phyloP scores from a whole-genome alignment of 2,888 invertebrate species.

The Actias luna region DNA sequence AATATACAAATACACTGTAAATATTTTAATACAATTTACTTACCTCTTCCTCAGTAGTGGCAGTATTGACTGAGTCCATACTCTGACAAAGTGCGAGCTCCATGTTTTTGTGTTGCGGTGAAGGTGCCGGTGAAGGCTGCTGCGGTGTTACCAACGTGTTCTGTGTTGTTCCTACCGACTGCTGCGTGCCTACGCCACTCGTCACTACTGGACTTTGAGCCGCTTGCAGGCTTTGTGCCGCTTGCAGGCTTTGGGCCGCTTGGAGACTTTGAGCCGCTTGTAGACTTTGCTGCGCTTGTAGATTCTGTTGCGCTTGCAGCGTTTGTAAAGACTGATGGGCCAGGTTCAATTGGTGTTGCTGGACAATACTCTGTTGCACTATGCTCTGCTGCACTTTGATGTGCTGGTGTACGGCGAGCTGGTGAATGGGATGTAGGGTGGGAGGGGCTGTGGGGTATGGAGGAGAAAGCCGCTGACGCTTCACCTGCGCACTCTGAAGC shows the following conservation, averaged over 20 bases:
- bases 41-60: constrained; percentile 98
- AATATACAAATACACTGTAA: background rate
- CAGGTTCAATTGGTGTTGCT: constrained; percentile 75
- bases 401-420: constrained; percentile 75
- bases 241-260: constrained; percentile 54
- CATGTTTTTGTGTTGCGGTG: constrained; percentile 77
- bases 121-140: constrained; percentile 68
- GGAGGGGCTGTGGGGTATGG: constrained; percentile 79
- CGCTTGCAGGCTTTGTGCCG: constrained; percentile 49
- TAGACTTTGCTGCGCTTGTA: constrained; percentile 51
- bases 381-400: constrained; percentile 77
- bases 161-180: constrained; percentile 63
- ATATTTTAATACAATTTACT: constrained; percentile 47
- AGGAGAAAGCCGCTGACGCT: constrained; percentile 83
- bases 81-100: constrained; percentile 94
- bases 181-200: constrained; percentile 65
- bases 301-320: constrained; percentile 61
- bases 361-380: constrained; percentile 76
- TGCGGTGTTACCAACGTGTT: constrained; percentile 74
- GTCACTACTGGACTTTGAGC: constrained; percentile 64
- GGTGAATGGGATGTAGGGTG: constrained; percentile 71
- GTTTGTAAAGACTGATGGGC: constrained; percentile 74
- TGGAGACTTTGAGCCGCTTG: constrained; percentile 51
- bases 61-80: constrained; percentile 98
- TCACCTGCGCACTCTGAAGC: constrained; percentile 82